Evolutionary conservation across 2,888 invertebrate genomes (phyloP).

Genomic region (Pandemis cinnamomeana): DNA sequence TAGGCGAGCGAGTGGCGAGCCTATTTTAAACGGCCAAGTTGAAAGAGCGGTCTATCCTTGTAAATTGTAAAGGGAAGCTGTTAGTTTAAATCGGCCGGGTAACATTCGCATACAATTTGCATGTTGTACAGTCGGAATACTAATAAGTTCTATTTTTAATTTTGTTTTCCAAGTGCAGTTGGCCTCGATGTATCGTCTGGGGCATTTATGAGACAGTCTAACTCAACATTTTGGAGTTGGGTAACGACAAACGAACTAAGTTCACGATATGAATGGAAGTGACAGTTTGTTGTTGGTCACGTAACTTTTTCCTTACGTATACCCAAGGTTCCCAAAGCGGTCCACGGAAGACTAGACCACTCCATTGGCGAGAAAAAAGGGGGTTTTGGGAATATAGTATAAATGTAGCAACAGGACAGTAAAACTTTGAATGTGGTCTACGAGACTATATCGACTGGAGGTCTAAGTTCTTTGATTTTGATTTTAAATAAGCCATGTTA

Average conservation of each 20-base stretch:
- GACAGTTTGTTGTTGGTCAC: background rate
- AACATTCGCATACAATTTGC: conserved; percentile 62
- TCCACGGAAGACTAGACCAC: too few species aligned
- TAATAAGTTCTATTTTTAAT: conserved; percentile 62
- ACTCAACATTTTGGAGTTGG: background rate
- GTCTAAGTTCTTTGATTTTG: too few species aligned
- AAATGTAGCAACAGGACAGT: too few species aligned
- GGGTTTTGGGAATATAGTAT: too few species aligned
- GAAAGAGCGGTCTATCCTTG: conserved; percentile 15
- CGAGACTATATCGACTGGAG: too few species aligned
- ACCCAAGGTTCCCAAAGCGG: background rate
- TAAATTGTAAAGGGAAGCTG: conserved; percentile 22
- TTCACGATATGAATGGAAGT: background rate
- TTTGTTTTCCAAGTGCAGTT: conserved; percentile 51
- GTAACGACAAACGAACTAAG: background rate
- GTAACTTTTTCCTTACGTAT: background rate
- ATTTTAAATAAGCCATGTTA: too few species aligned
- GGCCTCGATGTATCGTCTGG: conserved; percentile 23
- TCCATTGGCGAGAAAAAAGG: too few species aligned
- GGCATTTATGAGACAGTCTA: background rate
- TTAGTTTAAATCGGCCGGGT: conserved; percentile 36
- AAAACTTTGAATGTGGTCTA: too few species aligned
- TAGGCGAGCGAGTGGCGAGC: conserved; percentile 29
- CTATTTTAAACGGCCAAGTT: conserved; percentile 27
- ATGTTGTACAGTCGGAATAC: conserved; percentile 64